Conservation (phyloP, 2,888 invertebrate species). For the Drosophila algonquin region DNA sequence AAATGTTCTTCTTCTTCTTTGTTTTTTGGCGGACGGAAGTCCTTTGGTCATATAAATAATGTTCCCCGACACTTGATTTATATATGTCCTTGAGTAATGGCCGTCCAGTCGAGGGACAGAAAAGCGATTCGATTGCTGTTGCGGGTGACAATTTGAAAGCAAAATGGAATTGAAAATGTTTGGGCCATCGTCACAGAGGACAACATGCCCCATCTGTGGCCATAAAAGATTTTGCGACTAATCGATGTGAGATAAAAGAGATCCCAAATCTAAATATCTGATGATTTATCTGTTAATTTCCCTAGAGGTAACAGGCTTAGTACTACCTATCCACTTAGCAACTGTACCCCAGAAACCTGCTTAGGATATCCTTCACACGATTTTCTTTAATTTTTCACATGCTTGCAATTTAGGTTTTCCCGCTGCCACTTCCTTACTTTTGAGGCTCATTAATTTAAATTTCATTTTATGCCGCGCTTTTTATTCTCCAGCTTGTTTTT, state of each 20-base stretch:
- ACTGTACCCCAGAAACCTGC: neutral
- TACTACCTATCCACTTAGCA: neutral
- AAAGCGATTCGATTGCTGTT: slow-evolving; percentile 23
- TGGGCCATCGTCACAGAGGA: neutral
- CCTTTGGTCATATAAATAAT: slow-evolving; percentile 48
- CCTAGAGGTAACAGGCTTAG: too few relatives aligned
- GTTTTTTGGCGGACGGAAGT: neutral
- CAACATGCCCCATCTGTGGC: neutral
- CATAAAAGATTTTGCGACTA: neutral
- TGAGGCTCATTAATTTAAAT: slow-evolving; percentile 59
- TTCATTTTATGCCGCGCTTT: slow-evolving; percentile 42
- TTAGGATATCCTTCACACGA: slow-evolving; percentile 19
- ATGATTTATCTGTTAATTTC: too few relatives aligned
- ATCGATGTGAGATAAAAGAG: neutral
- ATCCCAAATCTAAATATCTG: too few relatives aligned
- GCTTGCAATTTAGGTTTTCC: slow-evolving; percentile 21
- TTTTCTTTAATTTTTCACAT: slow-evolving; percentile 40
- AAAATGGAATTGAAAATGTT: slow-evolving; percentile 9
- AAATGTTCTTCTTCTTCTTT: neutral
- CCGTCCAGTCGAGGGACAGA: slow-evolving; percentile 15
- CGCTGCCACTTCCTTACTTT: slow-evolving; percentile 9
- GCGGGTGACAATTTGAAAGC: slow-evolving; percentile 38
- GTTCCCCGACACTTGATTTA: slow-evolving; percentile 61
- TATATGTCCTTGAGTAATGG: slow-evolving; percentile 61
- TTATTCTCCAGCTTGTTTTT: slow-evolving; percentile 38